Conservation (phyloP, 1,140 invertebrate genomes). For the Bombus picipes region DNA sequence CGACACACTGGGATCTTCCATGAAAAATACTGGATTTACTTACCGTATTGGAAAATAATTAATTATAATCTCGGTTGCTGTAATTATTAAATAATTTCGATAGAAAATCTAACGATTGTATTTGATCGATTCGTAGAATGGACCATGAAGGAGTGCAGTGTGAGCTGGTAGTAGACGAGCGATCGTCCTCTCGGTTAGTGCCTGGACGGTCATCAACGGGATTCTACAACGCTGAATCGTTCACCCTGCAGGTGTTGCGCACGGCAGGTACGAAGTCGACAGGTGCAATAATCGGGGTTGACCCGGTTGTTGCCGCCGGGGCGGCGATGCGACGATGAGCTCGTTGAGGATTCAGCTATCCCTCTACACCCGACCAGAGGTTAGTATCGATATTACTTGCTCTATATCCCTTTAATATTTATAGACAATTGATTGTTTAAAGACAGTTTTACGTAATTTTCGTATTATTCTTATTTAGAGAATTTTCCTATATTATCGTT, state of each 20-base stretch:
- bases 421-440: too few species aligned
- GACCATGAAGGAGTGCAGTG: slow-evolving; percentile 70
- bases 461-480: too few species aligned
- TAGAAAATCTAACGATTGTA: neutral
- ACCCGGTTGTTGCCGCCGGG: slow-evolving; percentile 72
- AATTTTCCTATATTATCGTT: too few species aligned
- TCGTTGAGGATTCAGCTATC: slow-evolving; percentile 75
- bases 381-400: slow-evolving; percentile 16
- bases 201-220: slow-evolving; percentile 50
- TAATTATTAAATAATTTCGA: too few species aligned
- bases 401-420: too few species aligned
- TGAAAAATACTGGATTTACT: too few species aligned
- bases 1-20: too few species aligned
- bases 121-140: slow-evolving; percentile 73
- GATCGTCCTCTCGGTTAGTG: slow-evolving; percentile 54
- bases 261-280: slow-evolving; percentile 64
- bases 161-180: slow-evolving; percentile 66
- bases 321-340: slow-evolving; percentile 82
- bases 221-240: slow-evolving; percentile 60
- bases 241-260: slow-evolving; percentile 59
- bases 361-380: slow-evolving; percentile 70
- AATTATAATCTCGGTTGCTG: too few species aligned
- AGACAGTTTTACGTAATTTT: too few species aligned
- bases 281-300: slow-evolving; percentile 70
- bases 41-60: too few species aligned